Conservation (phyloP, 2,888 invertebrate genomes). For the Platycnemis pennipes region DNA sequence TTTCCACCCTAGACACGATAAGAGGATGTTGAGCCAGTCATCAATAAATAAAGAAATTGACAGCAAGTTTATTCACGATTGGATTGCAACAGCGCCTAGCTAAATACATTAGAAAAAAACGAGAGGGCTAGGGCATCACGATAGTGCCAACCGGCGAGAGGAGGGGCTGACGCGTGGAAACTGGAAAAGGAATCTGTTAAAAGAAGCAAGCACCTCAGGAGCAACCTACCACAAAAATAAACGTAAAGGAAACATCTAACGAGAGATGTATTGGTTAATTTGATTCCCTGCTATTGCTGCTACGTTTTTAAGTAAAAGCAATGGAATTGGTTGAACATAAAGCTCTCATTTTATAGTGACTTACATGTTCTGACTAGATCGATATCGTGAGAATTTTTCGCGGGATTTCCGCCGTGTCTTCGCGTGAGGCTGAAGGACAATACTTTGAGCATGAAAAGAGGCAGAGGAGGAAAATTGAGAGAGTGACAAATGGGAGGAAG, state of each 20-base stretch:
- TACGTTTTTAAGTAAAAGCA: neutral
- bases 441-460: neutral
- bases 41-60: no score
- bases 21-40: no score
- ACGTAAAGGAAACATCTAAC: neutral
- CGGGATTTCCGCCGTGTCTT: slow-evolving; percentile 6
- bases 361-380: slow-evolving; percentile 25
- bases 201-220: no score
- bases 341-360: neutral
- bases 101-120: no score
- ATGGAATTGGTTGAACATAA: neutral
- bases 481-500: neutral
- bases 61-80: no score
- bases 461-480: neutral
- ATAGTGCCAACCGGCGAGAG: no score
- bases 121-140: no score
- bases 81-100: no score
- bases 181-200: no score
- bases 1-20: no score
- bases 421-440: neutral
- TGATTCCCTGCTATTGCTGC: neutral
- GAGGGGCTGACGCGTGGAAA: no score
- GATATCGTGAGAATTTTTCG: slow-evolving; percentile 51
- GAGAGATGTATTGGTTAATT: neutral
- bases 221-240: no score